A percentile compares a stretch with the other conserved stretches of the same genome.
These are phyloP conservation scores for Bagarius yarrelli DNA, from an alignment of 2,113 vertebrate species.

Conservation along the genomic window DNA sequence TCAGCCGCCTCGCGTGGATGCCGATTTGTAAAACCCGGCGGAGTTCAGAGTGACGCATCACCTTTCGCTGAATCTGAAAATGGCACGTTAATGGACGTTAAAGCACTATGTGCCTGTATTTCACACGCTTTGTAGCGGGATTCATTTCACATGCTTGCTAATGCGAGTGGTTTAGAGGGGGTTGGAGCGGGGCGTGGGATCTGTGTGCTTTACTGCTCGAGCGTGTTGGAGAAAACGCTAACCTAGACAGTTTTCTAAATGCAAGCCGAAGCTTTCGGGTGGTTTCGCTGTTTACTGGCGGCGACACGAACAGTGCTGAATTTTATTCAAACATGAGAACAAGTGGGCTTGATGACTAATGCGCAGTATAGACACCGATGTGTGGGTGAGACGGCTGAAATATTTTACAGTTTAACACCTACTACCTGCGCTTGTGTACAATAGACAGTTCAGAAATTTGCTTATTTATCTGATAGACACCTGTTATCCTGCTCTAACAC, in stretches of 20 bases:
- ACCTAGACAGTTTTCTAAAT: constrained; percentile 30
- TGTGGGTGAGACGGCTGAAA: background rate
- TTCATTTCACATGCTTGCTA: constrained; percentile 35
- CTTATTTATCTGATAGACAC: background rate
- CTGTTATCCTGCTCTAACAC: background rate
- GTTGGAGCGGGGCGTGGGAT: background rate
- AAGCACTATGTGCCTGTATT: constrained; percentile 23
- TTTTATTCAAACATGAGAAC: constrained; percentile 36
- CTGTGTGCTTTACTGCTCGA: constrained; percentile 22
- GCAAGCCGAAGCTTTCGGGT: constrained; percentile 32
- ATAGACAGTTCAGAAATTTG: background rate
- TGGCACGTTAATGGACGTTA: constrained; percentile 23
- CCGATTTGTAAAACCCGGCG: background rate
- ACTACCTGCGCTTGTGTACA: background rate
- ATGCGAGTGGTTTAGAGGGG: constrained; percentile 15
- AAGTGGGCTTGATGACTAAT: constrained; percentile 23
- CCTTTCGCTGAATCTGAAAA: constrained; percentile 22
- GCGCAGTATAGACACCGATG: background rate
- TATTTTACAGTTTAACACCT: background rate
- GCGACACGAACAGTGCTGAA: constrained; percentile 21
- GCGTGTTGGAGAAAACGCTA: constrained; percentile 36
- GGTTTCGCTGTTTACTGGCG: constrained; percentile 27
- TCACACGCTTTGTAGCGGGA: constrained; percentile 19
- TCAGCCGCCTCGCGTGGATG: background rate
- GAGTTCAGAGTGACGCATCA: constrained; percentile 15